These are phyloP conservation scores for Brevimyrus niger DNA, from an alignment of 2,113 vertebrate species.

Conservation along the genomic window DNA sequence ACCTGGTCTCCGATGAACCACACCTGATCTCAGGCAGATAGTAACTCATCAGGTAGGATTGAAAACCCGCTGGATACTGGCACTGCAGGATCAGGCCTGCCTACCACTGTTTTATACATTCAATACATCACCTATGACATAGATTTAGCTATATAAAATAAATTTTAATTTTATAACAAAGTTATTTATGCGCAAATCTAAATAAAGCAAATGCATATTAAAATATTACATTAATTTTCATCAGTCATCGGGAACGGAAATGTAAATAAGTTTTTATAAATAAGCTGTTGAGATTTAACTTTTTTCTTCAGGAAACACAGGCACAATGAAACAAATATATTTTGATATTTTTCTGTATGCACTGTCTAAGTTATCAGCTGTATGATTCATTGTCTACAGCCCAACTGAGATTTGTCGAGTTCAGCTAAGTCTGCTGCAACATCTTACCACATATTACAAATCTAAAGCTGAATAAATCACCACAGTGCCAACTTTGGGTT, in stretches of 20 bases:
- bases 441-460: constrained; percentile 35
- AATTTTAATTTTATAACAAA: not conserved
- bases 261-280: not conserved
- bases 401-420: constrained; percentile 37
- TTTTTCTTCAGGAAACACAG: not conserved
- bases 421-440: constrained; percentile 34
- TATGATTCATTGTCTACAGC: constrained; percentile 32
- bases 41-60: too few species aligned
- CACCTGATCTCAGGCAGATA: not conserved
- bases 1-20: not conserved
- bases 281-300: not conserved
- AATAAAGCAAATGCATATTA: not conserved
- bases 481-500: not conserved
- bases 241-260: not conserved
- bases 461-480: constrained; percentile 32
- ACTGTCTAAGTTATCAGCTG: constrained; percentile 30
- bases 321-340: not conserved
- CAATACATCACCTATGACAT: not conserved
- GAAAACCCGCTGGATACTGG: not conserved
- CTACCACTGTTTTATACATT: not conserved
- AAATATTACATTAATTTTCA: not conserved
- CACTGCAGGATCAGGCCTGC: not conserved
- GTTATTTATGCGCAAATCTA: not conserved
- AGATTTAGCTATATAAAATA: not conserved
- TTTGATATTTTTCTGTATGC: constrained; percentile 16